Conservation (phyloP, 2,888 invertebrate genomes). For the Theristus sp. region DNA sequence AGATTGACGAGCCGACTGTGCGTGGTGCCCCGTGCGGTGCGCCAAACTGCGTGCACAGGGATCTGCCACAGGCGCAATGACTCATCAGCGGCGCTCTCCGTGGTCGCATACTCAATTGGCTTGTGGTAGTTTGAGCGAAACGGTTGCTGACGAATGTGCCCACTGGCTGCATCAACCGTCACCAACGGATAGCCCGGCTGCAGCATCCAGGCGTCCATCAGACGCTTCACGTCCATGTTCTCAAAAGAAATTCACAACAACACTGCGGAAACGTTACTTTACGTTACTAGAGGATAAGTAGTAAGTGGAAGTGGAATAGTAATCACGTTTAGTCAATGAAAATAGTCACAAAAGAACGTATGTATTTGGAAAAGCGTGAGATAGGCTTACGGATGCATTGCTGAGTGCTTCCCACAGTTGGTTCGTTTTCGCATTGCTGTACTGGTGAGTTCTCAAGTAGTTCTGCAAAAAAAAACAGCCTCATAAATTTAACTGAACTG, state of each 20-base stretch:
- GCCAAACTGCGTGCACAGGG: no score
- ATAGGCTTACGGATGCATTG: not conserved
- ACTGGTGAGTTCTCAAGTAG: conserved; percentile 51
- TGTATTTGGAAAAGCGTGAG: not conserved
- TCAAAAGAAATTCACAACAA: not conserved
- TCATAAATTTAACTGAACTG: not conserved
- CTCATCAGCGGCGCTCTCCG: no score
- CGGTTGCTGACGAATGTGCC: not conserved
- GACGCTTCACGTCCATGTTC: not conserved
- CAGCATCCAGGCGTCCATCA: conserved; percentile 72
- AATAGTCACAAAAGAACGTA: no score
- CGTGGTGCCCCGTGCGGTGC: no score
- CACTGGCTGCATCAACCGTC: conserved; percentile 17
- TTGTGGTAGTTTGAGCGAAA: no score
- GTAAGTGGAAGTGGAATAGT: no score
- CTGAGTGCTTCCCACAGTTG: conserved; percentile 50
- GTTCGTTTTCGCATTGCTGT: conserved; percentile 56
- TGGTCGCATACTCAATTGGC: no score
- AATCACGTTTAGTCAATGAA: no score
- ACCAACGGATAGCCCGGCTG: conserved; percentile 73
- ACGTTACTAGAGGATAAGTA: no score
- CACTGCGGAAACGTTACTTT: no score
- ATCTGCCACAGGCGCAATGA: no score
- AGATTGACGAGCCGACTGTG: no score
- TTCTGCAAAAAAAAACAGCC: conserved; percentile 43